Evolutionary conservation across 1,140 invertebrate genomes (phyloP).

Genomic region (Papilio polyxenes): DNA sequence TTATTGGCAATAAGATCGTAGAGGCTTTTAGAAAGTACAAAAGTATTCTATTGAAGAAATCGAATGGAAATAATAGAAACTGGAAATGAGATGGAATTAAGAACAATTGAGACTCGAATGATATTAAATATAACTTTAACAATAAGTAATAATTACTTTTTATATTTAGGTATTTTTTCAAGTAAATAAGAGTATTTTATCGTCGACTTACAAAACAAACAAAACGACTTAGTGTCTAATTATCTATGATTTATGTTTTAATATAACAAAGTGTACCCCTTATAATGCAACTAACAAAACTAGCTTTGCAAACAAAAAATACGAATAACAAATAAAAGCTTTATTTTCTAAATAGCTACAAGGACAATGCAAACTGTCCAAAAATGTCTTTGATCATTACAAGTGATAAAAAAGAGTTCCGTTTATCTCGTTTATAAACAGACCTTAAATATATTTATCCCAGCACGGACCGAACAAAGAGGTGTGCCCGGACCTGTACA

Average conservation of each 20-base stretch:
- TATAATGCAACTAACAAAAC: too few relatives aligned
- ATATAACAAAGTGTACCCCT: too few relatives aligned
- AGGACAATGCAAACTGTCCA: neutral
- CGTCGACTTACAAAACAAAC: too few relatives aligned
- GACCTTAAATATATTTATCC: neutral
- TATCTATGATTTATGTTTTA: too few relatives aligned
- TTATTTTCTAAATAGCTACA: neutral
- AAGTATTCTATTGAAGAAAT: neutral
- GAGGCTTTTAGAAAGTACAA: conserved; percentile 1
- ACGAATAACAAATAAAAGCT: too few relatives aligned
- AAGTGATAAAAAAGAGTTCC: neutral
- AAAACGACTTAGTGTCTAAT: too few relatives aligned
- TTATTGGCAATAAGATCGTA: neutral
- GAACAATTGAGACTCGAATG: neutral
- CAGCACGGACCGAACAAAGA: neutral
- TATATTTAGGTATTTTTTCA: too few relatives aligned
- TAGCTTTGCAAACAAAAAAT: too few relatives aligned
- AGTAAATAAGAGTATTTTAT: too few relatives aligned
- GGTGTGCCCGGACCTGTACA: neutral
- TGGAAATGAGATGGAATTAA: neutral
- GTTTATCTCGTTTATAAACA: neutral
- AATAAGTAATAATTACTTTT: too few relatives aligned
- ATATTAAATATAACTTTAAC: too few relatives aligned
- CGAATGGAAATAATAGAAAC: neutral
- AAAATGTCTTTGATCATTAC: neutral